Conservation (phyloP, 2,888 invertebrate genomes). For the Leucophora obtusa region DNA sequence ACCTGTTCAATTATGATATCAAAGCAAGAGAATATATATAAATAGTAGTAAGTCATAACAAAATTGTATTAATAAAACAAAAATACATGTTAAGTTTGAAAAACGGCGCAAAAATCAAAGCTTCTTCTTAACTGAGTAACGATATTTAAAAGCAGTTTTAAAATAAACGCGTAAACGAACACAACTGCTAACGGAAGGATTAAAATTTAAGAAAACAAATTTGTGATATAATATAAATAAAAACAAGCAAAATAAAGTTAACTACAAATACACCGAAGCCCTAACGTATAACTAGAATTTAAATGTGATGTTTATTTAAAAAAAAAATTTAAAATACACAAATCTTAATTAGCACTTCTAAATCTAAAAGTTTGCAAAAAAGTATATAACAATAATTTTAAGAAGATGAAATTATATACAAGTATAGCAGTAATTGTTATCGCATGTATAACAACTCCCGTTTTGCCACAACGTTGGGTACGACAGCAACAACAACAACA, state of each 20-base stretch:
- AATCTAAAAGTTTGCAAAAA: conserved; percentile 11
- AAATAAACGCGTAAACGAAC: conserved; percentile 38
- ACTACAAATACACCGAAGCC: background rate
- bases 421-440: conserved; percentile 42
- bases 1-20: conserved; percentile 33
- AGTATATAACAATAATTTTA: background rate
- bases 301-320: background rate
- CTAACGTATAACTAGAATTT: background rate
- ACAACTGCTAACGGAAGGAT: conserved; percentile 32
- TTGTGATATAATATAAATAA: conserved; percentile 11
- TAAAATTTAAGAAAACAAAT: conserved; percentile 9
- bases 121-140: conserved; percentile 44
- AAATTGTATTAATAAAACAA: conserved; percentile 20
- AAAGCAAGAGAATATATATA: conserved; percentile 29
- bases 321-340: conserved; percentile 19
- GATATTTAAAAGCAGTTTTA: conserved; percentile 46
- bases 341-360: conserved; percentile 43
- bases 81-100: conserved; percentile 36
- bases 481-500: conserved; percentile 26
- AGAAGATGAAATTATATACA: conserved; percentile 45
- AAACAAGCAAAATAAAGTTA: conserved; percentile 9
- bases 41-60: conserved; percentile 9
- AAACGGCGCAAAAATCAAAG: conserved; percentile 26
- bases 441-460: conserved; percentile 47
- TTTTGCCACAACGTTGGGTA: conserved; percentile 49